These are phyloP conservation scores for Amblyjoppa fuscipennis DNA, from an alignment of 2,888 invertebrate genomes.

Conservation along the genomic window DNA sequence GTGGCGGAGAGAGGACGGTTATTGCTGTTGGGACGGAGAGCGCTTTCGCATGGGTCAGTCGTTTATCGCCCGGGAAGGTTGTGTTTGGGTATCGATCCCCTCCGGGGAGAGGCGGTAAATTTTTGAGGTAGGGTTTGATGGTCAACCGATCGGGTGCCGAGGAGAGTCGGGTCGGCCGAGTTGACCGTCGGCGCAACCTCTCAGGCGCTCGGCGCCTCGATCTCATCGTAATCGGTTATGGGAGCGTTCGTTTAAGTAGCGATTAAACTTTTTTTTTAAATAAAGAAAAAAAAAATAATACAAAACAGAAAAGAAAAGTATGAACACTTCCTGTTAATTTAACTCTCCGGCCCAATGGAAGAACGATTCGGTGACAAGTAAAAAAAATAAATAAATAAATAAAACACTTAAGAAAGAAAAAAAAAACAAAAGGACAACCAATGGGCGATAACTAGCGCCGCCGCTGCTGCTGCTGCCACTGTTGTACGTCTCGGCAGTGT, in stretches of 20 bases:
- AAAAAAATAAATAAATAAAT: neutral
- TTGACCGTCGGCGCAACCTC: conserved; percentile 77
- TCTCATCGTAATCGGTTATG: neutral
- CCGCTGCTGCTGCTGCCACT: neutral
- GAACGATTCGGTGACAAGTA: neutral
- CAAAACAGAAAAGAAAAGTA: no score
- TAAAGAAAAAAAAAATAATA: conserved; percentile 32
- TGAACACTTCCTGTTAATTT: neutral
- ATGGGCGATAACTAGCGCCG: neutral
- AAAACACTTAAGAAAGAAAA: neutral
- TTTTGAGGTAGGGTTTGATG: conserved; percentile 4
- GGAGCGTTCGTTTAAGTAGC: conserved; percentile 56
- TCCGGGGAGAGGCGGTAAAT: neutral
- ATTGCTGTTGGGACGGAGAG: neutral
- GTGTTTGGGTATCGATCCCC: neutral
- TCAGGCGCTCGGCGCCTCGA: conserved; percentile 66
- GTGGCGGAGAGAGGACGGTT: neutral
- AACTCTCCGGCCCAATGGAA: neutral
- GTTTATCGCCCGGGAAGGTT: neutral
- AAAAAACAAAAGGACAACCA: neutral
- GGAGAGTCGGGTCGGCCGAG: conserved; percentile 77
- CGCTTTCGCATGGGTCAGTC: neutral
- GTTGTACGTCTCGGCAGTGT: neutral
- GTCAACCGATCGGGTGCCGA: conserved; percentile 76
- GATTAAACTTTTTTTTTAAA: conserved; percentile 40